Base-by-base conservation (phyloP, 2,888 invertebrate genomes). In the Scaeva pyrastri region DNA sequence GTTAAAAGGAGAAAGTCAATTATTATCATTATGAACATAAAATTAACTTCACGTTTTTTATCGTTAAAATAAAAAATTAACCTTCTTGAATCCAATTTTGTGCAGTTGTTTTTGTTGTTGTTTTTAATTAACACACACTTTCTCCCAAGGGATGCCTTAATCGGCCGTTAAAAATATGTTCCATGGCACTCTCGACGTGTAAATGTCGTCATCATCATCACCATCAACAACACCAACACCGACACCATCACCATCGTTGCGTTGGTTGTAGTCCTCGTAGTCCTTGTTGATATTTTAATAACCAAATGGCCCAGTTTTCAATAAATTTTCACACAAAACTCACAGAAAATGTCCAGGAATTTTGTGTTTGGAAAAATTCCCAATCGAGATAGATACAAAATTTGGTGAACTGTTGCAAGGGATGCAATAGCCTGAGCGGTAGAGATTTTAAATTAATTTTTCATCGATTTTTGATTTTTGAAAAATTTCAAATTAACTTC, bases 251-350 rank as follows among this genome's bases (percentile, higher is more conserved):
- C 39, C 36, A 19, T 58, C 11, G 8, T 60, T 14, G 72, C n/a
- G n/a, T n/a, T n/a, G n/a, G n/a, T n/a, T n/a, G n/a, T n/a, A n/a
- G n/a, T 58, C 16, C 41, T 50, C 26, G 14, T 45, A 14, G 55
- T 72, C 68, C 68, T 68, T 68, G 68, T 68, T 45, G 48, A 72
- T 60, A 60, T 23, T 76, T 23, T 76, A 75, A 80, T 72, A 85
- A 72, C 84, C 75, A 72, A 80, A 85, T 85, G 80, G 75, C 80
- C 80, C 80, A 85, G 80, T 85, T 85, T 68, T 76, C 84, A 76
- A 80, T 85, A 72, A 76, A 80, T 75, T 68, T 60, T 36, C 55
- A n/a, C 72, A 50, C 21, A 68, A 68, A 66, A 50, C 70, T 19
- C 58, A 64, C 36, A 52, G n/a, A 31, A 58, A 23, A n/a, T 16